Conservation (phyloP, 2,113 vertebrate species). For the Ptychochromis oligacanthus region DNA sequence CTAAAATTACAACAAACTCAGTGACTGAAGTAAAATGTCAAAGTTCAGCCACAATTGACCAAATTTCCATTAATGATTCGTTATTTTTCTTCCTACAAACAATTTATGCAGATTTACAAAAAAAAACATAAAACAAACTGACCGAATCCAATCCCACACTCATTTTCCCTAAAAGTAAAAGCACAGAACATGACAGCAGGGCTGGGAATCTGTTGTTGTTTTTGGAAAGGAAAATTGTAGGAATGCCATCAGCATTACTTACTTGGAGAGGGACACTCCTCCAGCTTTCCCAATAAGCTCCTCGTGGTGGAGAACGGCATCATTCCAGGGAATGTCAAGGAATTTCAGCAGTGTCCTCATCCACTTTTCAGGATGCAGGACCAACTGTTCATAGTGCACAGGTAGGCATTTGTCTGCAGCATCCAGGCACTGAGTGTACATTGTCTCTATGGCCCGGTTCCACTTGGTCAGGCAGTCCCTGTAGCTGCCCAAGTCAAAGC, state of each 20-base stretch:
- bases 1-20: neutral
- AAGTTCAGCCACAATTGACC: neutral
- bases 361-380: slow-evolving; percentile 95
- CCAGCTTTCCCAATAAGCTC: slow-evolving; percentile 98
- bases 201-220: neutral
- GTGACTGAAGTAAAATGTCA: too few species aligned
- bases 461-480: slow-evolving; percentile 97
- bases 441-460: slow-evolving; percentile 97
- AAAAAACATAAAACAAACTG: neutral
- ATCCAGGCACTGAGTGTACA: slow-evolving; percentile 97
- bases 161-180: neutral
- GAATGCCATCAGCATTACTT: slow-evolving; percentile 71
- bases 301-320: slow-evolving; percentile 93
- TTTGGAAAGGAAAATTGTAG: neutral
- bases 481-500: slow-evolving; percentile 96
- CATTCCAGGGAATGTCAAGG: slow-evolving; percentile 91
- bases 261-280: slow-evolving; percentile 98
- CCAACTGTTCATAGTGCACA: slow-evolving; percentile 93
- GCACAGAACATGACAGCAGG: neutral
- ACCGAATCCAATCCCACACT: neutral
- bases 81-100: rapidly evolving
- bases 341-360: slow-evolving; percentile 94
- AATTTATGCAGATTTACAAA: neutral
- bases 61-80: rapidly evolving
- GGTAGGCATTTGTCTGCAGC: slow-evolving; percentile 89